Evolutionary conservation across 2,888 invertebrate genomes (phyloP).

Genomic region (Sycophila texana): DNA sequence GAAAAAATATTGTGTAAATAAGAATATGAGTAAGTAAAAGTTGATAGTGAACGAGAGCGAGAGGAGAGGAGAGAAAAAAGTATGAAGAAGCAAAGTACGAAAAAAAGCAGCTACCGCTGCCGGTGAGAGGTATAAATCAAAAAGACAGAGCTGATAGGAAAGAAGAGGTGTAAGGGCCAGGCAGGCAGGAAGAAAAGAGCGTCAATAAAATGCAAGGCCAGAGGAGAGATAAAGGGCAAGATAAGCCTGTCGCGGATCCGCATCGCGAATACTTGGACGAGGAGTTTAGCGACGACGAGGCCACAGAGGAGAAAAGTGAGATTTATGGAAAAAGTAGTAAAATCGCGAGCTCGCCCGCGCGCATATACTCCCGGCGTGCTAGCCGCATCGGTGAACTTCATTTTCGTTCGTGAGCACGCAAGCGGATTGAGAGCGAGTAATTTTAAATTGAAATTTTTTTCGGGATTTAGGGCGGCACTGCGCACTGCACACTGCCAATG

Average conservation of each 20-base stretch:
- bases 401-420: conserved; percentile 42
- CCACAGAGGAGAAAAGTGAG: conserved; percentile 61
- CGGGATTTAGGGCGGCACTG: conserved; percentile 20
- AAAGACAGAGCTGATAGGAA: not conserved
- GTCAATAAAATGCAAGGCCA: conserved; percentile 71
- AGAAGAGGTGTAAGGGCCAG: not conserved
- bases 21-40: not conserved
- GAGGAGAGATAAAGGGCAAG: conserved; percentile 66
- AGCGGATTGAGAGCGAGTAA: conserved; percentile 49
- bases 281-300: conserved; percentile 68
- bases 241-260: conserved; percentile 66
- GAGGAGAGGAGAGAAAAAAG: conserved; percentile 28
- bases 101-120: conserved; percentile 37
- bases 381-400: conserved; percentile 44
- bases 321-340: conserved; percentile 64
- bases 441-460: conserved; percentile 53
- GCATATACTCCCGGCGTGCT: too few relatives aligned
- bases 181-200: conserved; percentile 48
- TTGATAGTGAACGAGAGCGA: not conserved
- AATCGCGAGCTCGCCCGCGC: conserved; percentile 15
- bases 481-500: not conserved
- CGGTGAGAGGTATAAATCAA: conserved; percentile 53
- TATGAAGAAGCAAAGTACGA: conserved; percentile 34
- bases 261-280: conserved; percentile 72
- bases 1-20: too few relatives aligned